phyloP scores from a whole-genome alignment of 2,113 vertebrate genomes.

The Triplophysa dalaica region DNA sequence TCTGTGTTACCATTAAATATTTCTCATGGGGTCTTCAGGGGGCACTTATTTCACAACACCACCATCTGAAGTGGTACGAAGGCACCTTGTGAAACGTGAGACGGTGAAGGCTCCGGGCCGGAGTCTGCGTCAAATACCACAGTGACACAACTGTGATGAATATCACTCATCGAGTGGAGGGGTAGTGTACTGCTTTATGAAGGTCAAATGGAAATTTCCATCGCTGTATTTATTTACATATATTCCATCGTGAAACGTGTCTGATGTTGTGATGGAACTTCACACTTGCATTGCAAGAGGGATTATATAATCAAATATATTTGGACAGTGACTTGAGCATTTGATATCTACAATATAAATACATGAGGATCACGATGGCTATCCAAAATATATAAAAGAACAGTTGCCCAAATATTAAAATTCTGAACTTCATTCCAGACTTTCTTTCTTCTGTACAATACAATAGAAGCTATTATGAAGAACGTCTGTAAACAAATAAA shows the following conservation, averaged over 20 bases:
- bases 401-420: too few relatives aligned
- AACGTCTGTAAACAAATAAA: too few relatives aligned
- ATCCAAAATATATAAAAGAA: too few relatives aligned
- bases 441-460: too few relatives aligned
- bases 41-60: slow-evolving; percentile 16
- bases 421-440: too few relatives aligned
- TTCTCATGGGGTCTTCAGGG: slow-evolving; percentile 17
- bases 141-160: slow-evolving; percentile 41
- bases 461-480: too few relatives aligned
- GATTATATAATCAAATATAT: not conserved
- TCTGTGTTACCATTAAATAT: slow-evolving; percentile 10
- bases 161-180: slow-evolving; percentile 35
- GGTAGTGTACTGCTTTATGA: slow-evolving; percentile 47
- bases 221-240: slow-evolving; percentile 64
- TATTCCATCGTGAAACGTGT: slow-evolving; percentile 54
- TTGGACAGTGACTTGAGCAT: not conserved
- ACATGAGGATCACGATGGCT: too few relatives aligned
- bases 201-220: slow-evolving; percentile 56
- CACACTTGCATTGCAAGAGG: not conserved
- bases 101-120: not conserved
- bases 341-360: too few relatives aligned
- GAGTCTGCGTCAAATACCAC: slow-evolving; percentile 23
- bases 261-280: slow-evolving; percentile 20
- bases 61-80: slow-evolving; percentile 30
- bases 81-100: slow-evolving; percentile 46